Conservation (phyloP, 1,140 invertebrate genomes). For the Oncopeltus fasciatus region DNA sequence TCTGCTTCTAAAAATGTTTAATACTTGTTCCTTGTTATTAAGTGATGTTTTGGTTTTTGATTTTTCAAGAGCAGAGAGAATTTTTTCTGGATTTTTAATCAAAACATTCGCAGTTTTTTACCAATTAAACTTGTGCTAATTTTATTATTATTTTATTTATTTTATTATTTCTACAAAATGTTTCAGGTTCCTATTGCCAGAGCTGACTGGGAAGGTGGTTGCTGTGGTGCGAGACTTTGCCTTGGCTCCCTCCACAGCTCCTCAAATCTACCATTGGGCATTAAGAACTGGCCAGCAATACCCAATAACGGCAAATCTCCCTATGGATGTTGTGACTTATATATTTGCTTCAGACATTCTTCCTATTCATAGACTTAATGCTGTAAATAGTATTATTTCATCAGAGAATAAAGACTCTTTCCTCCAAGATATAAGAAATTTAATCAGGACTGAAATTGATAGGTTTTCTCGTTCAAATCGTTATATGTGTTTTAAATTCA, state of each 20-base stretch:
- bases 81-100: too few species aligned
- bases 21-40: too few species aligned
- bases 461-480: too few species aligned
- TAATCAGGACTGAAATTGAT: background rate
- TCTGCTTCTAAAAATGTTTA: too few species aligned
- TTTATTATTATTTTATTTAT: too few species aligned
- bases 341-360: conserved; percentile 30
- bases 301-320: conserved; percentile 22
- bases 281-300: conserved; percentile 26
- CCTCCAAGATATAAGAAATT: background rate
- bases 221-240: conserved; percentile 30
- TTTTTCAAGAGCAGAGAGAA: too few species aligned
- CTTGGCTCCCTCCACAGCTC: conserved; percentile 30
- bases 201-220: conserved; percentile 35
- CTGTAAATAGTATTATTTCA: conserved; percentile 29
- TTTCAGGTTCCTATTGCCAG: conserved; percentile 42
- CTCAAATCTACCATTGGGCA: conserved; percentile 33
- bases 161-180: too few species aligned
- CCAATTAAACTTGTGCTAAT: too few species aligned
- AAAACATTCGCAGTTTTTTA: too few species aligned
- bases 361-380: conserved; percentile 24
- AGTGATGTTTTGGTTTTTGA: too few species aligned
- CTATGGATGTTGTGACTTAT: conserved; percentile 30
- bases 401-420: background rate
- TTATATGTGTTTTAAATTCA: too few species aligned